phyloP scores from a whole-genome alignment of 64 coral and sea anemone species.

The Porites lutea region DNA sequence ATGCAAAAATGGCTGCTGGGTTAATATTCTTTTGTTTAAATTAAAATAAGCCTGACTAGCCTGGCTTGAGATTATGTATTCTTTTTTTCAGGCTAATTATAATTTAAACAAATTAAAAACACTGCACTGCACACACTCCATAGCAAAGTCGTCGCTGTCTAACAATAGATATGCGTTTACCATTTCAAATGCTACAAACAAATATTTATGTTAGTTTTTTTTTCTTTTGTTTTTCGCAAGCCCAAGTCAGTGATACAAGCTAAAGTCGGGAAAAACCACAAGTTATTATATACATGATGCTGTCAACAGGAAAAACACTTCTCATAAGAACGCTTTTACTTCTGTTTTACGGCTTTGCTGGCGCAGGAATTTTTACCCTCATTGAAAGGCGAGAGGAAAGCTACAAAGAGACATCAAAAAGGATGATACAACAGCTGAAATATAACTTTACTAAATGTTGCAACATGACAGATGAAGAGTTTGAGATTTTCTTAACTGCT shows the following conservation, averaged over 20 bases:
- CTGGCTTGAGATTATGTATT: too few species aligned
- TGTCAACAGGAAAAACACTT: constrained; percentile 24
- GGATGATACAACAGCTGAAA: constrained; percentile 26
- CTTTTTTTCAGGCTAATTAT: too few species aligned
- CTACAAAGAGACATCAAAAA: not conserved
- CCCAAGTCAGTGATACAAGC: not conserved
- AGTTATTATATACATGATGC: not conserved
- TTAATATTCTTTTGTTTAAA: too few species aligned
- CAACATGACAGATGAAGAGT: constrained; percentile 29
- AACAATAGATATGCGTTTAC: too few species aligned
- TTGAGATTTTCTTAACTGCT: not conserved
- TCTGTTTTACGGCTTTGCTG: not conserved
- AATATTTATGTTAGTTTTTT: too few species aligned
- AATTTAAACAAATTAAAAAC: too few species aligned
- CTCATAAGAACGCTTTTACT: not conserved
- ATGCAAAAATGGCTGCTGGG: too few species aligned
- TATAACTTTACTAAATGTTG: not conserved
- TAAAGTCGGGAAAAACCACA: not conserved
- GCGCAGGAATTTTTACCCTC: constrained; percentile 27
- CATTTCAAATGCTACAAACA: too few species aligned
- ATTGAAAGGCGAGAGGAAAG: constrained; percentile 11
- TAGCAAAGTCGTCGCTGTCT: too few species aligned
- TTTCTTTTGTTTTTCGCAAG: too few species aligned
- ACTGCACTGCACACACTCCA: too few species aligned
- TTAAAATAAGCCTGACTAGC: too few species aligned